Evolutionary conservation across 2,888 invertebrate species (phyloP), one percentile per base, ranked within the genome.

Genomic region (Lepidonotus clava): DNA sequence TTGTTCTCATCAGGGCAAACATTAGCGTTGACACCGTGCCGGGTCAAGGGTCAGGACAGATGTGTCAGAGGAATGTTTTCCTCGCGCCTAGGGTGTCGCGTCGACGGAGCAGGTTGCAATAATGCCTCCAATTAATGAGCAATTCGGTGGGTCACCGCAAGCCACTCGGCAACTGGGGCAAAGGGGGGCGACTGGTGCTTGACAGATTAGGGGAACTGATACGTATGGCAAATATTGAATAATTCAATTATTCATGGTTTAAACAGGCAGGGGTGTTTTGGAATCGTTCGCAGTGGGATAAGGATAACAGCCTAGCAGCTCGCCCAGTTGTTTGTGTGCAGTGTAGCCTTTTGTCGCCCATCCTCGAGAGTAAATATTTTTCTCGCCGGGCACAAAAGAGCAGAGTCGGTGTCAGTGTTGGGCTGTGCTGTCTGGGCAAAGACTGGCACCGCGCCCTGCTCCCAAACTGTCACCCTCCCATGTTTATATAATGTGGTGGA

Each of bases 1-100:
- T 76, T 76, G 76, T 76, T 76, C 76, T 76, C 76, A 76, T 76
- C 76, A 28, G 40, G 76, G 76, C 76, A 76, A 76, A 76, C 76
- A 76, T 76, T 76, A 76, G 76, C 76, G 38, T 21, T 24, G 76
- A 76, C 76, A 76, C 76, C 76, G 11, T 6, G 21, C 76, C 18
- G 36, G 36, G 76, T 76, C 76, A 40, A 24, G 40, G 76, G 76
- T 76, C 76, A 76, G 4, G 21, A 34, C 8, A 34, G 76, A 76
- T 76, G 76, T 76, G 76, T 76, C 76, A 40, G n/a, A 21, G 4
- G 34, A 76, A 28, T 76, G 76, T 76, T 76, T 2, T 38, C 1
- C 76, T 14, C 38, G 21, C 40, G 38, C 67, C 36, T 40, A 38
- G 76, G 38, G 40, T 76, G 76, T 40, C 4, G 1, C 2, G 38